phyloP scores from a whole-genome alignment of 2,888 invertebrate species.

The Calephelis perditalis region DNA sequence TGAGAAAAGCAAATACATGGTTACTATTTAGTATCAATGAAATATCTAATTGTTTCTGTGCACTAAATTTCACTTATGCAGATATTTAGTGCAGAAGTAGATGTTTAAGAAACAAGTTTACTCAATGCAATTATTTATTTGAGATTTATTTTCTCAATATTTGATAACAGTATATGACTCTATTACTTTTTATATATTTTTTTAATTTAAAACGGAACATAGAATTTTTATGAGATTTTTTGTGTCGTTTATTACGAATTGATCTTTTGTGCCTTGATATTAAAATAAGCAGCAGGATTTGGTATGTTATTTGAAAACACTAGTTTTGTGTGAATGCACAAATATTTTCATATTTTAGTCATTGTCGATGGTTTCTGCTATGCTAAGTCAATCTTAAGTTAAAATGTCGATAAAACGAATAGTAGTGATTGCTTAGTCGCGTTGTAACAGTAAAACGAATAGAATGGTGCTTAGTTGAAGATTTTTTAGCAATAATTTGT shows the following conservation, averaged over 20 bases:
- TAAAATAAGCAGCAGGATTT: slow-evolving; percentile 23
- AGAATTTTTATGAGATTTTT: slow-evolving; percentile 1
- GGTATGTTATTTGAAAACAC: slow-evolving; percentile 15
- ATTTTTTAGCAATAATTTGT: slow-evolving; percentile 60
- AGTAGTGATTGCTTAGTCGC: slow-evolving; percentile 72
- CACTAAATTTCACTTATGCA: slow-evolving; percentile 10
- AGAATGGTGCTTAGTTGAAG: slow-evolving; percentile 75
- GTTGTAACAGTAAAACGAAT: slow-evolving; percentile 69
- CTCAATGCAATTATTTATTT: neutral
- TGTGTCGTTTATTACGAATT: slow-evolving; percentile 48
- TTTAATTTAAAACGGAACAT: slow-evolving; percentile 5
- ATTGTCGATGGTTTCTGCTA: slow-evolving; percentile 41
- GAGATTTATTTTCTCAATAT: slow-evolving; percentile 9
- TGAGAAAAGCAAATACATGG: slow-evolving; percentile 14
- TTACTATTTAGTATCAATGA: slow-evolving; percentile 13
- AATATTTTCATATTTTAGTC: slow-evolving; percentile 58
- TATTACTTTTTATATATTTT: slow-evolving; percentile 14
- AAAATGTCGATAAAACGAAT: slow-evolving; percentile 55
- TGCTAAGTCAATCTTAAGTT: slow-evolving; percentile 64
- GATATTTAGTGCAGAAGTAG: neutral
- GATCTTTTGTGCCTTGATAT: slow-evolving; percentile 74
- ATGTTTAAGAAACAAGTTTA: neutral
- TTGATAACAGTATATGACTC: slow-evolving; percentile 7
- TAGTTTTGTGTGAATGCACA: slow-evolving; percentile 63
- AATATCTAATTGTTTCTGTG: slow-evolving; percentile 15